Evolutionary conservation across 2,888 invertebrate species (phyloP).

Genomic region (Ceramica pisi): DNA sequence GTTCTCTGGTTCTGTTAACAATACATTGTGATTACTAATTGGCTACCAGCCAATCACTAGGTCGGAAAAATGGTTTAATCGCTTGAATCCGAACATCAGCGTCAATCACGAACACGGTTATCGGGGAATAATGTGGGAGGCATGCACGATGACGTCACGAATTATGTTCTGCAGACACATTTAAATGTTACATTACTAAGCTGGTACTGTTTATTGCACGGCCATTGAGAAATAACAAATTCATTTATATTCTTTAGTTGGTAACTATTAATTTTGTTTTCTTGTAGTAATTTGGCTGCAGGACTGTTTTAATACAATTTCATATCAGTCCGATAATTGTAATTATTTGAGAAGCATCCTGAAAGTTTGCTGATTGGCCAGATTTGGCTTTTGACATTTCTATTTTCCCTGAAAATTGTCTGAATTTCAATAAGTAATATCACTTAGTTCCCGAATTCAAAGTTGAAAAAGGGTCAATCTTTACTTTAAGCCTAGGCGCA

Average conservation of each 20-base stretch:
- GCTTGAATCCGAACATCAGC: slow-evolving; percentile 28
- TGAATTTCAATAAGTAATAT: neutral
- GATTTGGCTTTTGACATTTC: too few relatives aligned
- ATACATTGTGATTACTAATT: slow-evolving; percentile 33
- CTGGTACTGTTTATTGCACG: slow-evolving; percentile 12
- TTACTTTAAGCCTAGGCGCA: too few relatives aligned
- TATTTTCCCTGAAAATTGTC: neutral
- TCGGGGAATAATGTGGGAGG: slow-evolving; percentile 43
- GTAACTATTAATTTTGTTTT: neutral
- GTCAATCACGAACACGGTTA: slow-evolving; percentile 39
- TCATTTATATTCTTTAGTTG: slow-evolving; percentile 6
- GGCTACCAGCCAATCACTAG: slow-evolving; percentile 52
- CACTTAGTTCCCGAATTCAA: too few relatives aligned
- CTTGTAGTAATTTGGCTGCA: neutral
- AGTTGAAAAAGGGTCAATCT: neutral
- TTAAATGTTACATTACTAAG: slow-evolving; percentile 27
- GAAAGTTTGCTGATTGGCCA: neutral
- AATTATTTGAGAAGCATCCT: neutral
- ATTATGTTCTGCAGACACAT: slow-evolving; percentile 25
- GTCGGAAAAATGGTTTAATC: slow-evolving; percentile 42
- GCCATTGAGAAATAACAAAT: slow-evolving; percentile 9
- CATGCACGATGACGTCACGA: slow-evolving; percentile 36
- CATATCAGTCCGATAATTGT: too few relatives aligned
- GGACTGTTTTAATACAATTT: neutral
- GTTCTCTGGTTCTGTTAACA: slow-evolving; percentile 7